These are phyloP conservation scores for Zaprionus tsacasi DNA, from an alignment of 1,140 invertebrate genomes.

Conservation along the genomic window DNA sequence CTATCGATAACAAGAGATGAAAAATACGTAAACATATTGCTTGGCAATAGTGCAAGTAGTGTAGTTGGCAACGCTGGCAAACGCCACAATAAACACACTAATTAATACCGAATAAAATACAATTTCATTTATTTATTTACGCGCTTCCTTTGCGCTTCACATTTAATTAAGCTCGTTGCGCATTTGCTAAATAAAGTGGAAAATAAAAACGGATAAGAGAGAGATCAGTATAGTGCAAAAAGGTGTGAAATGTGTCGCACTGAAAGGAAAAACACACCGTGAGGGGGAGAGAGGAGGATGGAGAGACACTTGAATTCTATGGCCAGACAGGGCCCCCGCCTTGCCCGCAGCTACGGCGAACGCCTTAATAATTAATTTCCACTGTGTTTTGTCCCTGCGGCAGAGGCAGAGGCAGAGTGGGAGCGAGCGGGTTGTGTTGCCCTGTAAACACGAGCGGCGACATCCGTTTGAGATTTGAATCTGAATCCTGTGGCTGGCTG, in stretches of 20 bases:
- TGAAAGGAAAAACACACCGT: neutral
- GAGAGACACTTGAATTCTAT: constrained; percentile 16
- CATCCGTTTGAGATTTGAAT: constrained; percentile 79
- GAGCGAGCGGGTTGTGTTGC: constrained; percentile 9
- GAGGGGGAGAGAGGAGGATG: neutral
- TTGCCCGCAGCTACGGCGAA: constrained; percentile 10
- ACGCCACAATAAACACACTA: neutral
- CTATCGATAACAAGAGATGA: too few relatives aligned
- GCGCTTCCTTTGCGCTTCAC: neutral
- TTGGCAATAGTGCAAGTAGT: neutral
- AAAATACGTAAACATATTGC: neutral
- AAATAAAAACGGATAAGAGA: neutral
- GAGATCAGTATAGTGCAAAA: neutral
- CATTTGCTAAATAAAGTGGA: neutral
- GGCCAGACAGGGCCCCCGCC: too few relatives aligned
- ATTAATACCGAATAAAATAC: neutral
- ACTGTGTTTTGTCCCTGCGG: constrained; percentile 24
- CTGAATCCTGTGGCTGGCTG: constrained; percentile 72
- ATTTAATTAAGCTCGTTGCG: neutral
- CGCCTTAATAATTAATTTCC: constrained; percentile 76
- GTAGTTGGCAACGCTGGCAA: neutral
- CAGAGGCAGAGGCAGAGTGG: neutral
- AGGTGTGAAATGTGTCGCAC: constrained; percentile 16
- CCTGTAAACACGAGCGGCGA: constrained; percentile 65
- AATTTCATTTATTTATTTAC: neutral